Percentiles rank a stretch among this genome's conserved stretches.
Conservation (phyloP, 2,113 vertebrate genomes). For the Mugil cephalus region DNA sequence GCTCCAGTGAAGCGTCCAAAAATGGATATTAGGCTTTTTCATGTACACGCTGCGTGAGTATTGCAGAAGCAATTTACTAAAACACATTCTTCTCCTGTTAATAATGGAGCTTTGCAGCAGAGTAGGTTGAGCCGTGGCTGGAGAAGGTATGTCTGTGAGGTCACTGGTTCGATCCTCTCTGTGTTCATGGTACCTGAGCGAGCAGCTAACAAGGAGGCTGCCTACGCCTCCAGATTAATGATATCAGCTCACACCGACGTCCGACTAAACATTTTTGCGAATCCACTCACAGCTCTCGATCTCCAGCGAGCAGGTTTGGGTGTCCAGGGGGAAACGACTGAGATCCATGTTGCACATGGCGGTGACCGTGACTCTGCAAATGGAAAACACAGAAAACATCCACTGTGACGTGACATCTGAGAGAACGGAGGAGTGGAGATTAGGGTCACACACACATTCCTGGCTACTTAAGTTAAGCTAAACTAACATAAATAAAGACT, state of each 20-base stretch:
- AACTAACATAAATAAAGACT: neutral
- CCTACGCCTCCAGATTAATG: too few species aligned
- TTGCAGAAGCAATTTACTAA: neutral
- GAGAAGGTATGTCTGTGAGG: too few species aligned
- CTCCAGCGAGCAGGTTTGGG: slow-evolving; percentile 96
- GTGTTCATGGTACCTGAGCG: too few species aligned
- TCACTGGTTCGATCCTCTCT: too few species aligned
- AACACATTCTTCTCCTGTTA: neutral
- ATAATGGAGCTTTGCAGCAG: too few species aligned
- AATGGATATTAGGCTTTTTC: neutral
- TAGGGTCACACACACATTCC: neutral
- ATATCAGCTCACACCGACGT: too few species aligned
- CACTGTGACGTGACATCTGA: neutral
- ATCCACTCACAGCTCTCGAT: slow-evolving; percentile 98
- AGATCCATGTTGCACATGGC: slow-evolving; percentile 99
- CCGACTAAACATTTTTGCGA: neutral
- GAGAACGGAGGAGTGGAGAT: neutral
- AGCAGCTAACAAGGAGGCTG: too few species aligned
- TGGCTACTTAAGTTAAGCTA: neutral
- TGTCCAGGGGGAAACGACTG: slow-evolving; percentile 96
- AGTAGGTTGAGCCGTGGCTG: too few species aligned
- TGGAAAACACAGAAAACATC: slow-evolving; percentile 43
- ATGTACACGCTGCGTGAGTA: neutral
- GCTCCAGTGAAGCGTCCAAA: neutral
- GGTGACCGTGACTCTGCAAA: slow-evolving; percentile 94